phyloP scores from a whole-genome alignment of 2,888 invertebrate genomes.

The Caenorhabditis imperialis region DNA sequence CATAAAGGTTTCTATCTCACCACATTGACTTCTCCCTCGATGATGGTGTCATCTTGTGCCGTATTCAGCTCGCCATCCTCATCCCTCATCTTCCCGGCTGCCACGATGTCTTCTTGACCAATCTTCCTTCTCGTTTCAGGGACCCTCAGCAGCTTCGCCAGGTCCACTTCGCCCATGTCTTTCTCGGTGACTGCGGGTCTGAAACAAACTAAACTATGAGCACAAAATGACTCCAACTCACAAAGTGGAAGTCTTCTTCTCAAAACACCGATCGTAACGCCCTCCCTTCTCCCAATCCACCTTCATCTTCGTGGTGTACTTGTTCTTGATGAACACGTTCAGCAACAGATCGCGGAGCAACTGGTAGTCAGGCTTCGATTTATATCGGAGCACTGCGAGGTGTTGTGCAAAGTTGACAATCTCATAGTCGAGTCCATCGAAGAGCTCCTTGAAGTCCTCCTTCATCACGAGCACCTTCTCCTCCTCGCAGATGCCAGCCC shows the following conservation, averaged over 20 bases:
- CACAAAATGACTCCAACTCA: slow-evolving; percentile 2
- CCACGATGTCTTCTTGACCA: slow-evolving; percentile 14
- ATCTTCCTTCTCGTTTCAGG: slow-evolving; percentile 14
- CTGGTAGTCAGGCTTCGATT: slow-evolving; percentile 37
- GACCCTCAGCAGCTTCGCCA: slow-evolving; percentile 24
- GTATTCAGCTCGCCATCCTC: slow-evolving; percentile 33
- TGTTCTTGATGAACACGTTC: slow-evolving; percentile 30
- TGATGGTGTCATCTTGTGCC: slow-evolving; percentile 46
- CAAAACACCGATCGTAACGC: slow-evolving; percentile 38
- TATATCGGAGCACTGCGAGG: slow-evolving; percentile 29
- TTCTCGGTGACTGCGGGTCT: slow-evolving; percentile 41
- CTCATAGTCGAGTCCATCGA: slow-evolving; percentile 36
- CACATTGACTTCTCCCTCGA: slow-evolving; percentile 7
- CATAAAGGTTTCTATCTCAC: too few species aligned
- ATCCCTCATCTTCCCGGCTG: slow-evolving; percentile 8
- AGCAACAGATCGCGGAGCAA: slow-evolving; percentile 37
- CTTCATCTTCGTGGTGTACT: slow-evolving; percentile 42
- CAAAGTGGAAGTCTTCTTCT: slow-evolving; percentile 42
- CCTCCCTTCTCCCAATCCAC: slow-evolving; percentile 62
- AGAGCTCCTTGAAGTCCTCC: slow-evolving; percentile 33
- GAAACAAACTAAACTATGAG: not conserved
- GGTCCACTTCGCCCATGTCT: slow-evolving; percentile 43
- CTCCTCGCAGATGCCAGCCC: slow-evolving; percentile 45
- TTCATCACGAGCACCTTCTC: slow-evolving; percentile 46
- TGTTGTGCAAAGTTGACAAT: slow-evolving; percentile 38